Evolutionary conservation across 2,113 vertebrate genomes (phyloP), one percentile per base, ranked within the genome.

Genomic region (Neolamprologus toae): DNA sequence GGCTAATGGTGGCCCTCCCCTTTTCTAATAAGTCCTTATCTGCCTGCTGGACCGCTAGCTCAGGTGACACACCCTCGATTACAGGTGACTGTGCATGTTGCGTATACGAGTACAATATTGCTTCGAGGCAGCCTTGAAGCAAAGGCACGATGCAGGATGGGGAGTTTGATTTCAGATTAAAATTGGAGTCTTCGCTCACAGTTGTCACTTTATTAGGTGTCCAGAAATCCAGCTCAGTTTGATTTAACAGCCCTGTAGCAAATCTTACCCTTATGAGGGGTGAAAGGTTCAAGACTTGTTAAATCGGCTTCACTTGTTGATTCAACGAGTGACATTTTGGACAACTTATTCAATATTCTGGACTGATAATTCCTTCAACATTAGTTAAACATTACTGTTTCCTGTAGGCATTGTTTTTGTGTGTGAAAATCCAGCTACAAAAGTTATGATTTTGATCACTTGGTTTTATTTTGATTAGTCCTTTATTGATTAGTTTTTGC

Each of bases 21-120:
- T 63, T 45, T 83, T 80, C 86, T 92, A 90, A 91, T 93, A 86
- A 87, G 85, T 26, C 9, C 86, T 91, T 90, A 92, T 90, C 90
- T 88, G 81, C 49, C 86, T 79, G 85, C 86, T 88, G 83, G 78
- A 21, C 79, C 0, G 35, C 49, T 53, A 63, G 61, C 53, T 61
- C 40, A 53, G 47, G 89, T 16, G 47, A 87, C 86, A 86, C 85
- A 17, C 88, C 85, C 40, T 54, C 21, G 17, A 79, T 33, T 6
- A 9, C 89, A 86, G 86, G 84, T 90, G 59, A 28, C 13, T 51
- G 13, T 54, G 80, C 47, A 31, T 23, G 63, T 40, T 45, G 55
- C 63, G 16, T 28, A 47, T 79, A 53, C 10, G 16, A 49, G 42
- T 31, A 31, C 42, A 78, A 66, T 49, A n/a, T n/a, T 78, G 26